A percentile compares a stretch with the other conserved stretches of the same genome.
Evolutionary conservation across 2,888 invertebrate genomes (phyloP).

Genomic region (Tridacna crocea): DNA sequence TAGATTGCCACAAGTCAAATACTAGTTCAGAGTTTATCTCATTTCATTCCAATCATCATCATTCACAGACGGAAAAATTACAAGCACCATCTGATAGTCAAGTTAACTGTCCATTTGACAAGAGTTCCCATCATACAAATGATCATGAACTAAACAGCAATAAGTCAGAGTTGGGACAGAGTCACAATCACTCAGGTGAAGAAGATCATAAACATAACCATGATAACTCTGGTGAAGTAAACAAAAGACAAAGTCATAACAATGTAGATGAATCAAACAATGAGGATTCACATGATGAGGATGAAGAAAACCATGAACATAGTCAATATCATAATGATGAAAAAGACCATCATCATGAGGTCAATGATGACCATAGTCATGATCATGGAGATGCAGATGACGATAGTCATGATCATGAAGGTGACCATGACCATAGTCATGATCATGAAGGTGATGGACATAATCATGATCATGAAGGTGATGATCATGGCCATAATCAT

Average conservation of each 20-base stretch:
- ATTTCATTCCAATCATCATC: slow-evolving; percentile 33
- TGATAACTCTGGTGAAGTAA: neutral
- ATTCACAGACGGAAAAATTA: neutral
- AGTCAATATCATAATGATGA: slow-evolving; percentile 11
- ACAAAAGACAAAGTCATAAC: too few species aligned
- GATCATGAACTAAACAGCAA: too few species aligned
- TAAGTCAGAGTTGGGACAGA: too few species aligned
- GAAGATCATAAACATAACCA: neutral
- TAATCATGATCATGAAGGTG: slow-evolving; percentile 9
- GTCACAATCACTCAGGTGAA: neutral
- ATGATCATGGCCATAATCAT: slow-evolving; percentile 15
- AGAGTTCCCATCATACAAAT: too few species aligned
- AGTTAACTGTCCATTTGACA: too few species aligned
- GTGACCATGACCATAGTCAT: neutral
- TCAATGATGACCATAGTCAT: neutral
- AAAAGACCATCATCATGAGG: slow-evolving; percentile 13
- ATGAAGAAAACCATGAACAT: slow-evolving; percentile 16
- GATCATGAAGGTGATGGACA: slow-evolving; percentile 1
- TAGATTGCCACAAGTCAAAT: slow-evolving; percentile 36
- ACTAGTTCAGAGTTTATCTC: slow-evolving; percentile 34
- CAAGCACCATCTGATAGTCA: too few species aligned
- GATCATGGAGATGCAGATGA: slow-evolving; percentile 6
- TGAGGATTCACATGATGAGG: slow-evolving; percentile 10
- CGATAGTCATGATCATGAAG: neutral
- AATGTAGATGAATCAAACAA: neutral